These are phyloP conservation scores for Ochropacha duplaris DNA, from an alignment of 2,888 invertebrate species.

Conservation along the genomic window DNA sequence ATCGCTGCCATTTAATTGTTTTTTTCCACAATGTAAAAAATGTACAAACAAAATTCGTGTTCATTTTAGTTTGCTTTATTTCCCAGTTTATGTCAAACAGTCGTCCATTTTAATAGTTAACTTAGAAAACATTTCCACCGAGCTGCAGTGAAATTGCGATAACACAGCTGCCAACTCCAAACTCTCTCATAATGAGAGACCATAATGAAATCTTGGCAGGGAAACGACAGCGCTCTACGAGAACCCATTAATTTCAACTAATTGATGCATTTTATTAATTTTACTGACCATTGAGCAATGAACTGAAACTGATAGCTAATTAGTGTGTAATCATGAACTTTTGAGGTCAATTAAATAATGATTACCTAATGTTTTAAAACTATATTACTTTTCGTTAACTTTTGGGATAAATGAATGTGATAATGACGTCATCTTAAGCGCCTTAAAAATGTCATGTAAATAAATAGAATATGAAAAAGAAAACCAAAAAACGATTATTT, in stretches of 20 bases:
- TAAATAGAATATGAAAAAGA: background rate
- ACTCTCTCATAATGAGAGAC: conserved; percentile 14
- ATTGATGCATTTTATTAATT: background rate
- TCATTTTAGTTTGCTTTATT: background rate
- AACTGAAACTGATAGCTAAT: no score
- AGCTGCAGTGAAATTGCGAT: conserved; percentile 8
- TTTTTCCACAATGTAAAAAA: no score
- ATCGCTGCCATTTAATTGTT: no score
- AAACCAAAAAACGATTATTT: background rate
- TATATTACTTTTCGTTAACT: no score
- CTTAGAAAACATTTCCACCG: background rate
- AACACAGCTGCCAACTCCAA: conserved; percentile 13
- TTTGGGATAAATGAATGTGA: no score
- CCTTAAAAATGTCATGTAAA: background rate
- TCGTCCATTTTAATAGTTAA: background rate
- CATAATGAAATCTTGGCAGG: conserved; percentile 30
- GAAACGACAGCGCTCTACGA: conserved; percentile 11
- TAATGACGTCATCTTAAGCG: no score
- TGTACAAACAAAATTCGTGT: no score
- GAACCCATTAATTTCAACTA: conserved; percentile 2
- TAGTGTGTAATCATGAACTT: no score
- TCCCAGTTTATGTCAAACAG: background rate
- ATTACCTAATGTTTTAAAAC: no score
- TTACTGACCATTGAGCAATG: background rate
- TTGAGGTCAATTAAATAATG: no score